Evolutionary conservation across 2,113 vertebrate species (phyloP).

Genomic region (Dolichallabes microphthalmus): DNA sequence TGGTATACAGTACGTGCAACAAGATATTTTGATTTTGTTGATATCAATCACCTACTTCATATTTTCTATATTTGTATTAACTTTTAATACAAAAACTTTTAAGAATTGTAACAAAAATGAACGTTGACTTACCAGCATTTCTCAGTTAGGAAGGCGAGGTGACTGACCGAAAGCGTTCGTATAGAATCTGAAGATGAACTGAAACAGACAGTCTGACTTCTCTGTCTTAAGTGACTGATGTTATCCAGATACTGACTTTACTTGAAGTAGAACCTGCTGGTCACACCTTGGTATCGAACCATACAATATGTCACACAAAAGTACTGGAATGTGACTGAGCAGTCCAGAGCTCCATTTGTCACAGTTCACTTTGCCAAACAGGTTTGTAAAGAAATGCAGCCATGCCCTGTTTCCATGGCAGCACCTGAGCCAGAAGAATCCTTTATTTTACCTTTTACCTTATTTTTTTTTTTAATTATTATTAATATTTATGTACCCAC

Average conservation of each 20-base stretch:
- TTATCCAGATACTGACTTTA: slow-evolving; percentile 46
- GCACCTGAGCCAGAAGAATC: slow-evolving; percentile 27
- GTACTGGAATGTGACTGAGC: not conserved
- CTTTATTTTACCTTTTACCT: slow-evolving; percentile 16
- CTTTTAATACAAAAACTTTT: not conserved
- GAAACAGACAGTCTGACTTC: slow-evolving; percentile 26
- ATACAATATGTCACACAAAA: slow-evolving; percentile 4
- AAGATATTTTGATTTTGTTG: not conserved
- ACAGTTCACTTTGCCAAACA: not conserved
- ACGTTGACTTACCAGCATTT: slow-evolving; percentile 9
- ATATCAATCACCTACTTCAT: not conserved
- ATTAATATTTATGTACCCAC: no score
- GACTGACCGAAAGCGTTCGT: not conserved
- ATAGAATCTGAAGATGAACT: slow-evolving; percentile 28
- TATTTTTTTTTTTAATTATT: no score
- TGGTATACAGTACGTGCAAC: not conserved
- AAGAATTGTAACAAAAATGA: not conserved
- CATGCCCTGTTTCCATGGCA: slow-evolving; percentile 44
- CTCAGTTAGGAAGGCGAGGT: not conserved
- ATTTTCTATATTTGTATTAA: not conserved
- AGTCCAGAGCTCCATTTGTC: not conserved
- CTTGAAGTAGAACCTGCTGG: slow-evolving; percentile 47
- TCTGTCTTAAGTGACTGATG: not conserved
- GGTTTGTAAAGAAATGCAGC: slow-evolving; percentile 42
- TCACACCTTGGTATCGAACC: slow-evolving; percentile 41